Conservation (phyloP, 2,888 invertebrate species). For the Sesia apiformis region DNA sequence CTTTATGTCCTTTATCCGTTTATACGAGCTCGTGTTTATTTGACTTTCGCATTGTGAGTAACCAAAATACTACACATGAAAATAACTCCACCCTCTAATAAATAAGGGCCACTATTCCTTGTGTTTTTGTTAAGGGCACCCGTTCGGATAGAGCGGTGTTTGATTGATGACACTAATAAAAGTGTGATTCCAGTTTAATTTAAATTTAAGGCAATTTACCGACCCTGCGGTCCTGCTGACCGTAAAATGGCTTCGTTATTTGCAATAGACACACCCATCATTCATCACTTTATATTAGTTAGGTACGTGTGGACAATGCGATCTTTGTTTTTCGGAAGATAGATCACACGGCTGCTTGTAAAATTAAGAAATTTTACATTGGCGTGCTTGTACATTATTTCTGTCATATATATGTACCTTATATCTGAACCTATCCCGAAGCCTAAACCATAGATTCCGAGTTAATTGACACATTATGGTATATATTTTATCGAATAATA, state of each 20-base stretch:
- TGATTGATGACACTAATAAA: slow-evolving; percentile 74
- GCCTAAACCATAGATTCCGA: no score
- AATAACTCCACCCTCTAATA: slow-evolving; percentile 23
- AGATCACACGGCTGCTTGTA: no score
- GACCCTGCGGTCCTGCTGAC: slow-evolving; percentile 55
- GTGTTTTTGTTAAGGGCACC: slow-evolving; percentile 23
- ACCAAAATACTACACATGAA: slow-evolving; percentile 26
- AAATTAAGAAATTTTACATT: no score
- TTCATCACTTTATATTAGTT: slow-evolving; percentile 29
- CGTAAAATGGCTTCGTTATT: slow-evolving; percentile 63
- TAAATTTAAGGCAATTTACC: slow-evolving; percentile 72
- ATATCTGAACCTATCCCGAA: no score
- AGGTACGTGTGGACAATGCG: background rate
- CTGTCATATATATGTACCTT: no score
- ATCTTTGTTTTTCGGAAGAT: background rate
- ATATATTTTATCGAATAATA: no score
- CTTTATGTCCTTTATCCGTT: slow-evolving; percentile 63
- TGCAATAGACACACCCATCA: slow-evolving; percentile 35
- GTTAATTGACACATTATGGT: no score
- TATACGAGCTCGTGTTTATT: slow-evolving; percentile 67
- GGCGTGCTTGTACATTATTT: no score
- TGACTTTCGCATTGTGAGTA: slow-evolving; percentile 54
- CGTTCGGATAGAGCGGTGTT: slow-evolving; percentile 52
- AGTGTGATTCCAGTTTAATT: slow-evolving; percentile 73
- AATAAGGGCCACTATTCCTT: slow-evolving; percentile 41